phyloP scores from a whole-genome alignment of 2,888 invertebrate species.

The Melanostoma mellinum region DNA sequence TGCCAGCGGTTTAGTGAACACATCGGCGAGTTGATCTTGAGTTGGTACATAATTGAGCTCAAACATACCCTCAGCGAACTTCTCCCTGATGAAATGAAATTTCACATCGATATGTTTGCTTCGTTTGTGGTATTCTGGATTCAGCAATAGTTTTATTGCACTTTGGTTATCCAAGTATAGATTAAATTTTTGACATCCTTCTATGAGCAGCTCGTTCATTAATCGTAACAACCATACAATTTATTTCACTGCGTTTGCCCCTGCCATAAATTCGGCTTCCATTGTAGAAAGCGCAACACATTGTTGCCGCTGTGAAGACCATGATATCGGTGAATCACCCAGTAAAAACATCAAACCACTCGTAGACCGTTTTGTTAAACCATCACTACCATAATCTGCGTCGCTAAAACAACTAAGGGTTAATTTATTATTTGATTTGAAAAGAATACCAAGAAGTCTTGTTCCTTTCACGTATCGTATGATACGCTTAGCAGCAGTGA shows the following conservation, averaged over 20 bases:
- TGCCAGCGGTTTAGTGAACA: slow-evolving; percentile 31
- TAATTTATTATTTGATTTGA: too few species aligned
- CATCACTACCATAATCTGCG: too few species aligned
- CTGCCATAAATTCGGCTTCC: slow-evolving; percentile 15
- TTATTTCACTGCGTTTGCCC: slow-evolving; percentile 14
- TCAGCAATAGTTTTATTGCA: slow-evolving; percentile 5
- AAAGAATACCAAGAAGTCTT: too few species aligned
- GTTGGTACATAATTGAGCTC: slow-evolving; percentile 17
- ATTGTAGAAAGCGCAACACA: too few species aligned
- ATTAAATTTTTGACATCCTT: neutral
- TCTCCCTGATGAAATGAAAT: slow-evolving; percentile 8
- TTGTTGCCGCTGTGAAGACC: too few species aligned
- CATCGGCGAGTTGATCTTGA: slow-evolving; percentile 28
- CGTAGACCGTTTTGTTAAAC: too few species aligned
- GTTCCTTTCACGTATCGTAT: too few species aligned
- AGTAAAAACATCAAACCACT: too few species aligned
- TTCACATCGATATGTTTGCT: slow-evolving; percentile 8
- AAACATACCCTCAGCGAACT: too few species aligned
- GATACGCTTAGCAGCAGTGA: too few species aligned
- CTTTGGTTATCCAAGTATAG: slow-evolving; percentile 23
- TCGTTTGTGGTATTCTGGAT: slow-evolving; percentile 9
- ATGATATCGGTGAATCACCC: too few species aligned
- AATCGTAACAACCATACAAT: slow-evolving; percentile 11
- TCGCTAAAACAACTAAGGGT: too few species aligned
- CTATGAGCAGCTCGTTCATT: neutral